Conservation (phyloP, 2,888 invertebrate genomes). For the Altica lythri region DNA sequence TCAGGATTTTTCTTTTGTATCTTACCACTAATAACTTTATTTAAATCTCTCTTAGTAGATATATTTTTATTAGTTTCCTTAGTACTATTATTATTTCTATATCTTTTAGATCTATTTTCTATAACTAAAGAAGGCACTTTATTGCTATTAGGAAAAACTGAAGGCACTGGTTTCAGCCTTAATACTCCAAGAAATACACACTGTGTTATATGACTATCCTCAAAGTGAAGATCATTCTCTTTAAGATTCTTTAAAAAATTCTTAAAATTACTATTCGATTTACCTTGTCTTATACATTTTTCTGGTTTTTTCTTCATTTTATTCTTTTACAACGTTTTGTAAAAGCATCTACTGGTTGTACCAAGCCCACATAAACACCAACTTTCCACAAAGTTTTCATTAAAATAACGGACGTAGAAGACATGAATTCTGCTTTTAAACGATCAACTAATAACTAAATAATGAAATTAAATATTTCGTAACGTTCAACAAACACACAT, state of each 20-base stretch:
- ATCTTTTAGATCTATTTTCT: constrained; percentile 24
- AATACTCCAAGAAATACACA: constrained; percentile 45
- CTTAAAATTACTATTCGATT: constrained; percentile 36
- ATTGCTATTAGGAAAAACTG: constrained; percentile 34
- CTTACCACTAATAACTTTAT: constrained; percentile 34
- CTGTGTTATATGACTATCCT: constrained; percentile 41
- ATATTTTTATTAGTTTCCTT: constrained; percentile 32
- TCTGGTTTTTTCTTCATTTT: constrained; percentile 41
- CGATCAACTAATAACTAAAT: constrained; percentile 10
- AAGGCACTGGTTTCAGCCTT: constrained; percentile 43
- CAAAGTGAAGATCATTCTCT: constrained; percentile 39
- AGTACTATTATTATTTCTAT: constrained; percentile 31
- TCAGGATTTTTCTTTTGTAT: constrained; percentile 31
- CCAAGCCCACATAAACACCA: constrained; percentile 31
- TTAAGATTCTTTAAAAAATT: constrained; percentile 38
- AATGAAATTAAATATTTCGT: constrained; percentile 10
- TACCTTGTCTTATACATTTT: constrained; percentile 35
- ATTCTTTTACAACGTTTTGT: constrained; percentile 22
- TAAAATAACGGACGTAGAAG: constrained; percentile 9
- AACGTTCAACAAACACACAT: constrained; percentile 34
- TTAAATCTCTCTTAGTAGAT: constrained; percentile 26
- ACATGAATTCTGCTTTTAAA: constrained; percentile 24
- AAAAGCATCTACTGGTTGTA: constrained; percentile 28
- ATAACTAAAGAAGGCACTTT: constrained; percentile 23
- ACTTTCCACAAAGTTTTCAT: constrained; percentile 28